Percentiles rank a stretch among this genome's conserved stretches.
Evolutionary conservation across 2,113 vertebrate genomes (phyloP).

Genomic region (Ibidorhyncha struthersii): DNA sequence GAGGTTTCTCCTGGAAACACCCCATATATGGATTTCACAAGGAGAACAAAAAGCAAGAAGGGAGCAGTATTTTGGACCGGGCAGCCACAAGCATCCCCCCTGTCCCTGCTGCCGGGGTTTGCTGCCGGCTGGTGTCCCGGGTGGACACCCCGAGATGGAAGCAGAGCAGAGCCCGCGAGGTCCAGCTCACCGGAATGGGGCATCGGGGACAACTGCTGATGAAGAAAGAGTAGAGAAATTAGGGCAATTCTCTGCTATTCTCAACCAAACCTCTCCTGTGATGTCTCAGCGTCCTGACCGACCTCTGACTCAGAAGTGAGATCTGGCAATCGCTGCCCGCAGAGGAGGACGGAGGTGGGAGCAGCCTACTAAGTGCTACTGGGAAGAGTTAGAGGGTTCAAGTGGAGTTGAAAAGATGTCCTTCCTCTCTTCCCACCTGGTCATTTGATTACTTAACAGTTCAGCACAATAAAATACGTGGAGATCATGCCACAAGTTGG

Average conservation of each 20-base stretch:
- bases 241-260: not conserved
- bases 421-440: not conserved
- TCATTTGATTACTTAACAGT: not conserved
- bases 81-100: not conserved
- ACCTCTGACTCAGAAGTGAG: not conserved
- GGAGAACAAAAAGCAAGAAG: not conserved
- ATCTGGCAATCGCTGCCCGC: not conserved
- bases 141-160: not conserved
- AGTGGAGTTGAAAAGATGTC: not conserved
- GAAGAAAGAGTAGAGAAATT: not conserved
- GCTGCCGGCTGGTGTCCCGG: accelerated
- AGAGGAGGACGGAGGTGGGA: not conserved
- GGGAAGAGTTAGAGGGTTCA: not conserved
- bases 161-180: accelerated
- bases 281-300: not conserved
- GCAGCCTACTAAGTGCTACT: not conserved
- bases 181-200: not conserved
- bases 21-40: constrained; percentile 13
- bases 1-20: constrained; percentile 40
- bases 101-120: accelerated
- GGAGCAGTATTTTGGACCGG: not conserved
- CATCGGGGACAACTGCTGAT: not conserved
- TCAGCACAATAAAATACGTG: not conserved
- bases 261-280: not conserved
- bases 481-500: too few species aligned